Evolutionary conservation across 2,113 vertebrate genomes (phyloP).

Genomic region (Rousettus leschenaultii): DNA sequence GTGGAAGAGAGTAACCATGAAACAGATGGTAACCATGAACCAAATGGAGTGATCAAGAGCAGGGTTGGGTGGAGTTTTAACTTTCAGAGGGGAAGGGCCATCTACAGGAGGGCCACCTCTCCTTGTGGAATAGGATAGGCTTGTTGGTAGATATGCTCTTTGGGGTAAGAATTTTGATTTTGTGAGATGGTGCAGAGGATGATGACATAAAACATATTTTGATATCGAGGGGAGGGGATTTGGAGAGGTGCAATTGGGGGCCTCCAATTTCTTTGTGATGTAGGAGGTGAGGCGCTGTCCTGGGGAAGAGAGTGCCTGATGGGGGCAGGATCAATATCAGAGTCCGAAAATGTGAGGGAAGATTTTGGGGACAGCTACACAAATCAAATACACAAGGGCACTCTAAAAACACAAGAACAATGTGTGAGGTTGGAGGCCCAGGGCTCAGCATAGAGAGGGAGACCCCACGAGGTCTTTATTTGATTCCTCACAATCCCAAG

Average conservation of each 20-base stretch:
- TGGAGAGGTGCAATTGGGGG: neutral
- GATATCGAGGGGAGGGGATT: neutral
- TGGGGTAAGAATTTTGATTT: neutral
- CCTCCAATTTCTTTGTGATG: neutral
- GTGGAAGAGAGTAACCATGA: too few species aligned
- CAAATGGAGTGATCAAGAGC: neutral
- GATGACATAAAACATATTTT: neutral
- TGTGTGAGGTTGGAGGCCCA: neutral
- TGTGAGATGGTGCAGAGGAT: neutral
- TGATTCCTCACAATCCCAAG: neutral
- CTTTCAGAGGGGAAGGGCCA: neutral
- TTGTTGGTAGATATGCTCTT: neutral
- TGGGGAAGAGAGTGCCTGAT: neutral
- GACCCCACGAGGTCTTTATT: neutral
- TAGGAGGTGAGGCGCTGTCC: neutral
- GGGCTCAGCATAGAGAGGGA: rapidly evolving
- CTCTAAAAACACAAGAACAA: neutral
- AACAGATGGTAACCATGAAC: neutral
- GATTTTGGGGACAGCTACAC: neutral
- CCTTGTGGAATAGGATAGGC: neutral
- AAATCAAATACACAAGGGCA: neutral
- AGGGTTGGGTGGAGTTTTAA: neutral
- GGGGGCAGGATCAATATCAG: neutral
- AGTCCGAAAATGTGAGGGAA: neutral
- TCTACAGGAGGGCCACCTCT: neutral